Percentiles rank a stretch among this genome's conserved stretches.
phyloP scores from a whole-genome alignment of 2,113 vertebrate genomes.

The Hippolais icterina region DNA sequence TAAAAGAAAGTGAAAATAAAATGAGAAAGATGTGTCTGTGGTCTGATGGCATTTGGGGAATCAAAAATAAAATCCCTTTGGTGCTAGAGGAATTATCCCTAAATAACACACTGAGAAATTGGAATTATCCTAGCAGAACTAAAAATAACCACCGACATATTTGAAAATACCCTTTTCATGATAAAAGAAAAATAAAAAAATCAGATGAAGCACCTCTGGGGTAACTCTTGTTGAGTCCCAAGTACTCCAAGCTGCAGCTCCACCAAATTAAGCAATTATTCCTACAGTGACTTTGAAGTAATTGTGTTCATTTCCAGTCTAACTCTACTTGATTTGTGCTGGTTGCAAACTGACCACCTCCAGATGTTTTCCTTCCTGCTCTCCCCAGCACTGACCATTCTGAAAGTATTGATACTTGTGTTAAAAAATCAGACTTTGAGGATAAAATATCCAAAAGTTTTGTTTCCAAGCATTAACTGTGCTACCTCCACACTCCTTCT shows the following conservation, averaged over 20 bases:
- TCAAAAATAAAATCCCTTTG: background rate
- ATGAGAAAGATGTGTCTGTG: background rate
- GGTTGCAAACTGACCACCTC: background rate
- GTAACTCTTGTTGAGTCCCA: background rate
- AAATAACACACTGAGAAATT: background rate
- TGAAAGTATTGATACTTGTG: background rate
- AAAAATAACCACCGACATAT: background rate
- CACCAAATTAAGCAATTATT: background rate
- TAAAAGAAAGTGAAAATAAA: background rate
- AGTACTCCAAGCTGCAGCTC: background rate
- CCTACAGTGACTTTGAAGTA: background rate
- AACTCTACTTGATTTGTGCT: background rate
- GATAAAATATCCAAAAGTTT: background rate
- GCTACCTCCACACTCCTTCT: too few species aligned
- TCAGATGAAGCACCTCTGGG: background rate
- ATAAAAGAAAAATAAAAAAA: background rate
- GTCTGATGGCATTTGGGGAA: background rate
- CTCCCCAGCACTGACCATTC: background rate
- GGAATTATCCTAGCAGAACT: background rate
- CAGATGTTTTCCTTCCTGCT: background rate
- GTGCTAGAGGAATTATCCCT: background rate
- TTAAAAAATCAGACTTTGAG: background rate
- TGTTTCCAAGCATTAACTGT: background rate
- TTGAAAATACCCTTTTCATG: background rate
- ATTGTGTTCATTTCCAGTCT: background rate